Evolutionary conservation across 2,113 vertebrate genomes (phyloP).

Genomic region (Cinclus cinclus): DNA sequence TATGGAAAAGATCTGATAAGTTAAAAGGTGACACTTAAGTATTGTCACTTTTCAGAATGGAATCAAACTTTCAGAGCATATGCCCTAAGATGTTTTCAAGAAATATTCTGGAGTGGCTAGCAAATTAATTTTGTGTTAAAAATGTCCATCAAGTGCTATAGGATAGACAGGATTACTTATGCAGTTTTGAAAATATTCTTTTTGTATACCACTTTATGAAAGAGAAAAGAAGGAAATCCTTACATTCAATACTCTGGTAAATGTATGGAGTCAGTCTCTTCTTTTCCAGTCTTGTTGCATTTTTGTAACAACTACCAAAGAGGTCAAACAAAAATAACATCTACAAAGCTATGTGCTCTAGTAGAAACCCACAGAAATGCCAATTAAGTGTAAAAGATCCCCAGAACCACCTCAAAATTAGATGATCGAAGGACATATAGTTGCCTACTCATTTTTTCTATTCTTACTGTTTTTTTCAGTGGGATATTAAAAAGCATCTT

Average conservation of each 20-base stretch:
- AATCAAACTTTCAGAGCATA: not conserved
- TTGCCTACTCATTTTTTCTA: not conserved
- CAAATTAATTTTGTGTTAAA: not conserved
- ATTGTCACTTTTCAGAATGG: not conserved
- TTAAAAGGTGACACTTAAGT: not conserved
- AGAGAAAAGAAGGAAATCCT: not conserved
- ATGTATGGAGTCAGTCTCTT: not conserved
- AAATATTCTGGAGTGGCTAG: not conserved
- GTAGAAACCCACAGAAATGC: not conserved
- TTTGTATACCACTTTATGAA: not conserved
- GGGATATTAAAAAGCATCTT: not conserved
- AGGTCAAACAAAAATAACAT: not conserved
- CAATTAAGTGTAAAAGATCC: not conserved
- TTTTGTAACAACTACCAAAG: not conserved
- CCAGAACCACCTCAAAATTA: not conserved
- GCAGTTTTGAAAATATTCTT: not conserved
- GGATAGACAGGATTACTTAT: not conserved
- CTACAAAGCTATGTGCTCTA: not conserved
- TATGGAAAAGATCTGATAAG: not conserved
- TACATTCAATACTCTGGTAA: not conserved
- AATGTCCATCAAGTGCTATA: not conserved
- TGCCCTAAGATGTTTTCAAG: not conserved
- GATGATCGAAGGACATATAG: not conserved
- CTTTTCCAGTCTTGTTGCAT: not conserved
- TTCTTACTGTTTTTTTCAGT: not conserved